Base-by-base conservation (phyloP, 92 coral and sea anemone genomes). In the Bergia sp. region DNA sequence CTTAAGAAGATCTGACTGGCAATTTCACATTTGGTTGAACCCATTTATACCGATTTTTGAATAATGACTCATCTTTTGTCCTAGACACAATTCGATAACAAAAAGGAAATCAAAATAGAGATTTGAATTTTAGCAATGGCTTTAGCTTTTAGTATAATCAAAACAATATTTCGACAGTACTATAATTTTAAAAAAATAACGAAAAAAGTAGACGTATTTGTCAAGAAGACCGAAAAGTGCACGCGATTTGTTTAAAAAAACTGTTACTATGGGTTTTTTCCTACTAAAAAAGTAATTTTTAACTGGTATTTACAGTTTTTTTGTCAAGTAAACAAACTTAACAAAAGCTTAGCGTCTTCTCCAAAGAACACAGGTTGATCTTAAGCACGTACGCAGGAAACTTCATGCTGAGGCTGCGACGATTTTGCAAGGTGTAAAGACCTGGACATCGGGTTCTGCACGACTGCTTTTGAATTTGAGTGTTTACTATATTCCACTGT, bases 81-180 rank as follows among this genome's bases (percentile, higher is more conserved):
- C 50, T 77, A 1, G 64, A 45, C 57, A 43, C 81, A 44, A 77
- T 77, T 77, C 50, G 81, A n/a, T 44, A n/a, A 77, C 55, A 76
- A 76, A 76, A 76, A 16, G 45, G 21, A 41, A 77, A 45, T 77
- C 64, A 77, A 77, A 77, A 77, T 45, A 64, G 61, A 77, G 41
- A 77, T 44, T 77, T 41, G 11, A 9, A 7, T n/a, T 43, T 44
- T 23, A 44, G 61, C 36, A 1, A 40, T 41, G 23, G 43, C n/a
- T 16, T 13, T 29, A 45, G 37, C 58, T 21, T 2, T 61, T 23
- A 21, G 69, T 16, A 18, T 61, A 18, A 18, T 18, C 0, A 61
- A 61, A 61, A 18, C 69, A 3, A 61, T 18, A 18, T 4, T 61
- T 61, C 29, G 69, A 61, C 5, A 61, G 69, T 61, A 20, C 6